These are phyloP conservation scores for Ferdinandea cuprea DNA, from an alignment of 2,888 invertebrate species.

Conservation along the genomic window DNA sequence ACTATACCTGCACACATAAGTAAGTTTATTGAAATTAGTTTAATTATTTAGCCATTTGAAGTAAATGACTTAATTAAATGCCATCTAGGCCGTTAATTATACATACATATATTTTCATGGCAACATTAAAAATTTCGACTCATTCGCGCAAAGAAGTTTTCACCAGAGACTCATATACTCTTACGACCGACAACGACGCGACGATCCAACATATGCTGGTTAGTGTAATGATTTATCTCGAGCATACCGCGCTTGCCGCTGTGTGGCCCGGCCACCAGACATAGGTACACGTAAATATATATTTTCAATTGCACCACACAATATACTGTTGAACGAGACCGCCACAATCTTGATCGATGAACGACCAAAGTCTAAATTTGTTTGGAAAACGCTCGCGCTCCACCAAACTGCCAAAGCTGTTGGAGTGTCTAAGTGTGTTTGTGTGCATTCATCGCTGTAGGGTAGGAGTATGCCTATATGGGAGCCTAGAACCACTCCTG, in stretches of 20 bases:
- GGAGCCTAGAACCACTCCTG: constrained; percentile 70
- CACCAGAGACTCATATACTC: constrained; percentile 45
- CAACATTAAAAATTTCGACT: constrained; percentile 33
- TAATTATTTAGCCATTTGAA: constrained; percentile 75
- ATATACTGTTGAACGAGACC: constrained; percentile 37
- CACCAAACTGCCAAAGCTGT: constrained; percentile 7
- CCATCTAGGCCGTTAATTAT: constrained; percentile 76
- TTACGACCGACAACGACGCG: not conserved
- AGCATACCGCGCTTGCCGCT: constrained; percentile 43
- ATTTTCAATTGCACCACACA: constrained; percentile 62
- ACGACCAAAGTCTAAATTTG: constrained; percentile 62
- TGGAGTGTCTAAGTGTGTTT: not conserved
- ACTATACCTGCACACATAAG: not conserved
- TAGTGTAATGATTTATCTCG: constrained; percentile 61
- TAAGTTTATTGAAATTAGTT: constrained; percentile 49
- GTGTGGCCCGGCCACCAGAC: constrained; percentile 40
- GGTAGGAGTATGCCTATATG: constrained; percentile 51
- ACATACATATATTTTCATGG: constrained; percentile 52
- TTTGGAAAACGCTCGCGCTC: constrained; percentile 60
- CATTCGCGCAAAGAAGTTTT: constrained; percentile 17
- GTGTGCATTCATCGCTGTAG: constrained; percentile 12
- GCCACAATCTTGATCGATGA: constrained; percentile 68
- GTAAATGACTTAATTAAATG: constrained; percentile 77
- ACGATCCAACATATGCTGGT: constrained; percentile 47
- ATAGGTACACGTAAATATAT: not conserved